phyloP scores from a whole-genome alignment of 1,140 invertebrate species.

The Caenorhabditis remanei region DNA sequence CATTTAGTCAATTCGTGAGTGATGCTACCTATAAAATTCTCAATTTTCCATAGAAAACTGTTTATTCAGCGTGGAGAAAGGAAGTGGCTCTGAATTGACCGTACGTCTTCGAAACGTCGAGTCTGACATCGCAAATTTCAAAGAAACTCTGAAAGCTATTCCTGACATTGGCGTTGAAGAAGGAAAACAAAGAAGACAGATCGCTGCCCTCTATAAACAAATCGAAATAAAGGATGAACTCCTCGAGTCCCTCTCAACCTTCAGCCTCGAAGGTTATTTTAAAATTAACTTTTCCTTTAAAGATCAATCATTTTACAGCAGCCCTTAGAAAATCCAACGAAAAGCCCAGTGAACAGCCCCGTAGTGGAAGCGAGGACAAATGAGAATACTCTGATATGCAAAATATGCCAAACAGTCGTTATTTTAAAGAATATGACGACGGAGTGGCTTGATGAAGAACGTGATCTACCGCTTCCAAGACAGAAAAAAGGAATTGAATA shows the following conservation, averaged over 20 bases:
- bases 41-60: neutral
- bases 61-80: conserved; percentile 46
- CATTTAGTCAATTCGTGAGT: conserved; percentile 56
- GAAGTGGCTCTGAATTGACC: conserved; percentile 47
- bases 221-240: conserved; percentile 59
- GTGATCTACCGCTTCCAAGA: conserved; percentile 52
- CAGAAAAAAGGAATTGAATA: conserved; percentile 58
- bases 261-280: conserved; percentile 19
- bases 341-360: neutral
- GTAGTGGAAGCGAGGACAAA: conserved; percentile 38
- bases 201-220: conserved; percentile 43
- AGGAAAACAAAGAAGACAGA: conserved; percentile 18
- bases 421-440: conserved; percentile 38
- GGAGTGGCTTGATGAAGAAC: neutral
- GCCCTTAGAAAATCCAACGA: neutral
- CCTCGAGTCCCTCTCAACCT: conserved; percentile 42
- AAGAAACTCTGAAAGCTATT: conserved; percentile 28
- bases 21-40: neutral
- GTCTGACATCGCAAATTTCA: neutral
- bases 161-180: conserved; percentile 52
- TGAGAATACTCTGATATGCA: conserved; percentile 43
- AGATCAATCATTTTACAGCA: neutral
- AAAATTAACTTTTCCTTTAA: neutral
- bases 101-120: conserved; percentile 53
- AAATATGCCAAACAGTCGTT: conserved; percentile 43